Evolutionary conservation across 2,888 invertebrate species (phyloP), one percentile per base, ranked within the genome.

Genomic region (Clunio marinus): DNA sequence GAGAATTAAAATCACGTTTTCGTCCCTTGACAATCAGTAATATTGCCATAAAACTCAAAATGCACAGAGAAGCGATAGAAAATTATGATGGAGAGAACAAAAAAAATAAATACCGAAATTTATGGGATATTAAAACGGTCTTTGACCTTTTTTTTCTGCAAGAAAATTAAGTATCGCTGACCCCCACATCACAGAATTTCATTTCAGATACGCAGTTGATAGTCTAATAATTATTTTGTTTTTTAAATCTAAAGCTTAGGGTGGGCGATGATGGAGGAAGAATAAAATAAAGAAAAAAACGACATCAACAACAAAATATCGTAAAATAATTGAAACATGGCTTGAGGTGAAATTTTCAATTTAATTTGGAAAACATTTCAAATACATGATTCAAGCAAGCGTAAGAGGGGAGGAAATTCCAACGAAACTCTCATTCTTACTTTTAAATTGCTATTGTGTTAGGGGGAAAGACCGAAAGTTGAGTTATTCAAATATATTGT

Each of bases 321-420:
- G 7, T 15, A n/a, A n/a, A n/a, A n/a, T n/a, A 45, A 45, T 45
- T 10, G 22, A 24, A 22, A 46, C 13, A 20, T 63, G 46, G 27
- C 63, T 37, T n/a, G 45, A 63, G 63, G 63, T 63, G 46, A 27
- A 63, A 45, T 27, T 45, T 63, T 63, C 63, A 63, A 63, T 63
- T 63, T 63, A 63, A 63, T 63, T 63, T 63, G 17, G 20, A 28
- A 63, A 22, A 17, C 51, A 51, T 51, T 51, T 17, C 10, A 32
- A 32, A 41, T 15, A n/a, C 41, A 41, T 2, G 41, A 41, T 3
- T 41, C 32, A 32, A n/a, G 32, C 10, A 10, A 8, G 5, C 32
- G 10, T 10, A 10, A 32, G 10, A 41, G 41, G 41, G 41, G n/a
- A 5, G n/a, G n/a, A n/a, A n/a, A n/a, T n/a, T n/a, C n/a, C n/a